Conservation (phyloP, 2,888 invertebrate genomes). For the Eupithecia vulgata region DNA sequence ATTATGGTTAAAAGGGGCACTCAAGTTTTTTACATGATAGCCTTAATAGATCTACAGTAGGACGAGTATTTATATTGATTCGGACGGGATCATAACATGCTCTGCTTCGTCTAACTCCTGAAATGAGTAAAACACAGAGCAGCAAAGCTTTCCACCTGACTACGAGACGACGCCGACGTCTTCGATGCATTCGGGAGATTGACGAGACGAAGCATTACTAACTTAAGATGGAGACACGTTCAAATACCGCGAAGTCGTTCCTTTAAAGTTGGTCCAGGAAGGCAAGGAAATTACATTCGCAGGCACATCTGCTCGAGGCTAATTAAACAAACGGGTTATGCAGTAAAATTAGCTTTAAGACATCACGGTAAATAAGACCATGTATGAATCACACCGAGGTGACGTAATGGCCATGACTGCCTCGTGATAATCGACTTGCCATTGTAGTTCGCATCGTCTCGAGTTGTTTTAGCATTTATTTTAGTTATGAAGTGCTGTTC, state of each 20-base stretch:
- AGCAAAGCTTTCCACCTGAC: not conserved
- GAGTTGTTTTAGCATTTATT: constrained; percentile 13
- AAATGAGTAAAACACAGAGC: not conserved
- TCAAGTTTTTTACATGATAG: not conserved
- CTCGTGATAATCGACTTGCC: constrained; percentile 34
- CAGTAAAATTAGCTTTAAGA: constrained; percentile 35
- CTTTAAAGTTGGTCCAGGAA: not conserved
- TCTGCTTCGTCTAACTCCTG: not conserved
- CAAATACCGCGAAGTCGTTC: not conserved
- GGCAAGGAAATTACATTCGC: constrained; percentile 12
- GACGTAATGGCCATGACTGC: constrained; percentile 43
- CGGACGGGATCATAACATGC: not conserved
- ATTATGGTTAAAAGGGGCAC: not conserved
- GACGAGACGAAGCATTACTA: not conserved
- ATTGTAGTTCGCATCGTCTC: constrained; percentile 19
- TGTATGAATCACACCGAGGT: constrained; percentile 32
- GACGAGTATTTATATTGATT: not conserved
- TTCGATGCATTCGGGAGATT: not conserved
- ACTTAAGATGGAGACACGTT: not conserved
- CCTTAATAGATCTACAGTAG: too few relatives aligned
- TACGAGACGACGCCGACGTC: not conserved
- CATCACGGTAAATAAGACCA: constrained; percentile 37
- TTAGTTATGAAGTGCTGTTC: constrained; percentile 1
- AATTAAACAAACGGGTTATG: constrained; percentile 33
- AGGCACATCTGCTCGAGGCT: constrained; percentile 25